Evolutionary conservation across 2,797 vertebrate genomes (phyloP).

Genomic region (Tapirus indicus): DNA sequence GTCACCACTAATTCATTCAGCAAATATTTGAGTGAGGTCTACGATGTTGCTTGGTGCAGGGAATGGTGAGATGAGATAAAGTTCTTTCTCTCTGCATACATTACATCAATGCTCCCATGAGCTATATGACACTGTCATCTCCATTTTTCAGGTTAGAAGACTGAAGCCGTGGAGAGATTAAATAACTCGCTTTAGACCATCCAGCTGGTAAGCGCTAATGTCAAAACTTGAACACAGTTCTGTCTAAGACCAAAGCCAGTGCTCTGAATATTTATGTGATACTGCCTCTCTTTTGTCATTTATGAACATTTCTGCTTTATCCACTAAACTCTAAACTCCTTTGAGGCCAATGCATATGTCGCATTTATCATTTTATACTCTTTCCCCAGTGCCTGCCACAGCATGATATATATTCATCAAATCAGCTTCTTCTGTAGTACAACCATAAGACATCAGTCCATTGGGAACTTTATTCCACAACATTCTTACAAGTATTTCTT

Average conservation of each 20-base stretch:
- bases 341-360: not conserved
- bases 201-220: not conserved
- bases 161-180: not conserved
- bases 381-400: not conserved
- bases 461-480: not conserved
- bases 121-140: not conserved
- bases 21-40: conserved; percentile 22
- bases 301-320: conserved; percentile 21
- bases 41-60: not conserved
- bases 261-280: conserved; percentile 12
- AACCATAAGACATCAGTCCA: not conserved
- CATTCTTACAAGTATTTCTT: not conserved
- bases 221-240: conserved; percentile 31
- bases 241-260: not conserved
- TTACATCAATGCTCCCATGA: not conserved
- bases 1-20: not conserved
- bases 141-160: not conserved
- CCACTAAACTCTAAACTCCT: conserved; percentile 47
- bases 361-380: not conserved
- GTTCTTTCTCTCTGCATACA: not conserved
- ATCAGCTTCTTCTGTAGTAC: not conserved
- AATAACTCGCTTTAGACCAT: not conserved
- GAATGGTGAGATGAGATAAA: not conserved
- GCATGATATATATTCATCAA: not conserved
- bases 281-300: not conserved